Evolutionary conservation across 2,113 vertebrate species (phyloP).

Genomic region (Axis porcinus): DNA sequence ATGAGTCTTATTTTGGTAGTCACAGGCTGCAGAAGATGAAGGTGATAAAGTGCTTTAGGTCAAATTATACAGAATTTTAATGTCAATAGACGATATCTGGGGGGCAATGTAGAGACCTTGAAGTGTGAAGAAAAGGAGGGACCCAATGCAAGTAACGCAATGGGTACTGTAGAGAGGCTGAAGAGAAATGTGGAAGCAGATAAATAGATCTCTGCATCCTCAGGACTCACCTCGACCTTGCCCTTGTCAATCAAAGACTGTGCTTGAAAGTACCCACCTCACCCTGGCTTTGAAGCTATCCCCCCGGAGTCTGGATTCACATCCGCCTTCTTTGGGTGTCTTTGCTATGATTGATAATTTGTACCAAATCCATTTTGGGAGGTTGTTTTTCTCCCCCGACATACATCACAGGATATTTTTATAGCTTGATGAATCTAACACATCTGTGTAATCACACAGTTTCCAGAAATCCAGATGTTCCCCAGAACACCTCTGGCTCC

Average conservation of each 20-base stretch:
- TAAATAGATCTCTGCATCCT: background rate
- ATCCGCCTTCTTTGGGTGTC: conserved; percentile 48
- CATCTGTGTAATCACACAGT: conserved; percentile 84
- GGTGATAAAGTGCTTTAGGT: background rate
- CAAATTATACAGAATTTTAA: background rate
- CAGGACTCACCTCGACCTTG: background rate
- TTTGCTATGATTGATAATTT: conserved; percentile 73
- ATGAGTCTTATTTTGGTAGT: background rate
- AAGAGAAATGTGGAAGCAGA: background rate
- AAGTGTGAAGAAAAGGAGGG: background rate
- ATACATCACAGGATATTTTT: conserved; percentile 81
- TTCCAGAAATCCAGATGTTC: conserved; percentile 85
- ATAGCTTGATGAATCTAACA: conserved; percentile 82
- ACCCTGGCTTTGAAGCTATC: background rate
- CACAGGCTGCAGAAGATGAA: background rate
- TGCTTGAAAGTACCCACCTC: background rate
- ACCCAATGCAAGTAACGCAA: background rate
- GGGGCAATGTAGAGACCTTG: background rate
- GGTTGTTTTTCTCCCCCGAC: conserved; percentile 70
- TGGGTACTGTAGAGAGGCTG: background rate
- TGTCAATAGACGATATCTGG: background rate
- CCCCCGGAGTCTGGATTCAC: conserved; percentile 11
- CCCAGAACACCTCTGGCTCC: conserved; percentile 81
- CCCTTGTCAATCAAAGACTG: background rate
- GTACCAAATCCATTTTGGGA: conserved; percentile 61